Evolutionary conservation across 2,797 vertebrate genomes (phyloP).

Genomic region (Pipistrellus nathusii): DNA sequence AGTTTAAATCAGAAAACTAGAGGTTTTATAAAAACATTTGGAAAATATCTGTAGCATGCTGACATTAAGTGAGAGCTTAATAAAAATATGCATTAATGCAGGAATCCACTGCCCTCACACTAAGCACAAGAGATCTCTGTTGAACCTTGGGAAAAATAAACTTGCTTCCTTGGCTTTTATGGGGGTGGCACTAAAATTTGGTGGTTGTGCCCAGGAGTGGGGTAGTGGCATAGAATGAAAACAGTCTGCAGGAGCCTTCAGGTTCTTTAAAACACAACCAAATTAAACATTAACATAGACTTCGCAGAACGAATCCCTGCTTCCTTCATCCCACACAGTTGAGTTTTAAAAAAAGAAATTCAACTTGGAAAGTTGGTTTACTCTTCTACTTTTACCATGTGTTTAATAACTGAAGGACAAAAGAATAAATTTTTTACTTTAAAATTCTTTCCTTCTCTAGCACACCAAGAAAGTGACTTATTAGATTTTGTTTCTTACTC

Average conservation of each 20-base stretch:
- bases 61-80: constrained; percentile 77
- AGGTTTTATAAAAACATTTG: constrained; percentile 67
- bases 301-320: constrained; percentile 67
- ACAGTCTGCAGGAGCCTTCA: constrained; percentile 68
- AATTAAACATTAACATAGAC: constrained; percentile 81
- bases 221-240: constrained; percentile 68
- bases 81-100: constrained; percentile 81
- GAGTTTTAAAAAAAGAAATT: constrained; percentile 66
- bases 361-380: constrained; percentile 66
- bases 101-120: constrained; percentile 65
- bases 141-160: constrained; percentile 82
- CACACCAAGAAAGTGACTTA: constrained; percentile 38
- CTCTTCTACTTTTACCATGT: constrained; percentile 68
- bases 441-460: constrained; percentile 50
- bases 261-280: constrained; percentile 75
- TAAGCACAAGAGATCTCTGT: constrained; percentile 83
- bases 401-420: constrained; percentile 52
- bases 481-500: constrained; percentile 61
- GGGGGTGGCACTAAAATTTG: constrained; percentile 72
- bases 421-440: constrained; percentile 37
- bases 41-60: constrained; percentile 76
- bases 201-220: constrained; percentile 67
- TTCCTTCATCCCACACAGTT: constrained; percentile 64
- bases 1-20: constrained; percentile 66
- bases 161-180: constrained; percentile 65